These are phyloP conservation scores for Dicyrtomina minuta DNA, from an alignment of 2,888 invertebrate species.

Conservation along the genomic window DNA sequence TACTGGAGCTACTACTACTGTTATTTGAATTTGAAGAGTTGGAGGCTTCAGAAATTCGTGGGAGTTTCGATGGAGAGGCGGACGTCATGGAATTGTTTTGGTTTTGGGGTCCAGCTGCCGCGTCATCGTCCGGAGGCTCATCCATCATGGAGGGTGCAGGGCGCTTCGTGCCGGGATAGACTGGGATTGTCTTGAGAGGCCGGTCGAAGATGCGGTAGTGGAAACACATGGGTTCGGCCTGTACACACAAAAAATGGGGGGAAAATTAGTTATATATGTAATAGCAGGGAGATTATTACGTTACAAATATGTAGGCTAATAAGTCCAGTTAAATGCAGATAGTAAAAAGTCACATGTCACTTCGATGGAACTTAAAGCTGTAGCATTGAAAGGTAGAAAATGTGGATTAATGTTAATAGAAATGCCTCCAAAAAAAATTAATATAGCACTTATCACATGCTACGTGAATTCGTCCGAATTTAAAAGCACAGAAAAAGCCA, in stretches of 20 bases:
- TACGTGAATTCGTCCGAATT: too few relatives aligned
- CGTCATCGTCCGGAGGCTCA: constrained; percentile 51
- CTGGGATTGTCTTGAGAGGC: constrained; percentile 37
- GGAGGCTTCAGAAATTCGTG: constrained; percentile 45
- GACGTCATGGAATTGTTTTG: constrained; percentile 21
- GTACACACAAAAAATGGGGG: too few relatives aligned
- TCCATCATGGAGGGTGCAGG: constrained; percentile 51
- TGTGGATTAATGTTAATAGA: too few relatives aligned
- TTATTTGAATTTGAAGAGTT: constrained; percentile 10
- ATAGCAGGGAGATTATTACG: constrained; percentile 10
- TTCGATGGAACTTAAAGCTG: too few relatives aligned
- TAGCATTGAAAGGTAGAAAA: too few relatives aligned
- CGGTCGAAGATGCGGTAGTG: constrained; percentile 53
- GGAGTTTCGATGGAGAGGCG: constrained; percentile 50
- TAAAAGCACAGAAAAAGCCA: too few relatives aligned
- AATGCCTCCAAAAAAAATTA: too few relatives aligned
- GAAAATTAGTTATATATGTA: constrained; percentile 1
- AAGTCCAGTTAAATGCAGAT: too few relatives aligned
- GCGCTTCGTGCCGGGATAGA: constrained; percentile 50
- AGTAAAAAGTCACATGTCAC: too few relatives aligned
- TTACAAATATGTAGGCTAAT: too few relatives aligned
- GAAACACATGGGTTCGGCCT: constrained; percentile 53
- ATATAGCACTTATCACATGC: too few relatives aligned
- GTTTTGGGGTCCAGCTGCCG: constrained; percentile 44
- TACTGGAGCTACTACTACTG: constrained; percentile 4